These are phyloP conservation scores for Cyrtonyx montezumae DNA, from an alignment of 2,113 vertebrate species.

Conservation along the genomic window DNA sequence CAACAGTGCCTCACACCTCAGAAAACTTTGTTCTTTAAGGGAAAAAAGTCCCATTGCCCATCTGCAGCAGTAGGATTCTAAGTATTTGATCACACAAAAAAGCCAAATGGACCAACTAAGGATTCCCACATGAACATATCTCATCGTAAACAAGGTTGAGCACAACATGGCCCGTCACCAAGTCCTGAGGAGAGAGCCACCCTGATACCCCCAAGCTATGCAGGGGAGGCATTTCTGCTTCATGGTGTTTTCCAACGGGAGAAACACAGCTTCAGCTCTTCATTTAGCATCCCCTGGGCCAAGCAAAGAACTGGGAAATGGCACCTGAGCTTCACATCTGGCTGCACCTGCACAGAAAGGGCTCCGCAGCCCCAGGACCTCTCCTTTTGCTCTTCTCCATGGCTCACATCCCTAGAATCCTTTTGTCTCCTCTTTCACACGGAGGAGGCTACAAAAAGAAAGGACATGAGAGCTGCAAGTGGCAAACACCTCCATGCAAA, in stretches of 20 bases:
- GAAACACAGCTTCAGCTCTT: constrained; percentile 30
- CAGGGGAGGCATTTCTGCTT: neutral
- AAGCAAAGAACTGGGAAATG: fast-evolving
- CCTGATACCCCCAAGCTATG: neutral
- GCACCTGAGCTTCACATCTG: neutral
- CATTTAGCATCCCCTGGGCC: neutral
- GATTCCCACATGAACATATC: neutral
- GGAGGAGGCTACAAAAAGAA: fast-evolving
- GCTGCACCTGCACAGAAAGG: fast-evolving
- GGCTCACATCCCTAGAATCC: fast-evolving
- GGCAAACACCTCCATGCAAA: neutral
- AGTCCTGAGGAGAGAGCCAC: neutral
- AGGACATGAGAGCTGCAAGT: neutral
- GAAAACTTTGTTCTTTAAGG: neutral
- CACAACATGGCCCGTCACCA: constrained; percentile 3
- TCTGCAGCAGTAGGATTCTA: neutral
- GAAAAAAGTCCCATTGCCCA: neutral
- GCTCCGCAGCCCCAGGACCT: neutral
- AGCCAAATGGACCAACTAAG: fast-evolving
- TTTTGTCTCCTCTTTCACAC: neutral
- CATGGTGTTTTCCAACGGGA: neutral
- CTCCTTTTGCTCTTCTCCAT: neutral
- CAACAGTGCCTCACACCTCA: fast-evolving
- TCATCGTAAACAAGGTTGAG: neutral
- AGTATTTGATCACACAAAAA: neutral